phyloP scores from a whole-genome alignment of 2,797 vertebrate genomes.

The Cirrhinus mrigala region DNA sequence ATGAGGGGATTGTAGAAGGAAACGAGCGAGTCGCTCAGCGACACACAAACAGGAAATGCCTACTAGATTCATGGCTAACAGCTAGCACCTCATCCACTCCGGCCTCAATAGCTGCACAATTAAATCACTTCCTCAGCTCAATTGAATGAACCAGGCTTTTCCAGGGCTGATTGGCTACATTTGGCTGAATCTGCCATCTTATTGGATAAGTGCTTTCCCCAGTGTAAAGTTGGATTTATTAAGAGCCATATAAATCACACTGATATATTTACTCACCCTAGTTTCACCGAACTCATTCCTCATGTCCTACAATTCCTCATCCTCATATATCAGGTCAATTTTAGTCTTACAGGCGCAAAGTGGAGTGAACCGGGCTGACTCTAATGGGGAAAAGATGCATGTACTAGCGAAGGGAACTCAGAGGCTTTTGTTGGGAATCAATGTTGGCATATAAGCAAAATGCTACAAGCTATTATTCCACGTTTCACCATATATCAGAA shows the following conservation, averaged over 20 bases:
- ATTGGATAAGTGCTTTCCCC: conserved; percentile 33
- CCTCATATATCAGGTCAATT: conserved; percentile 32
- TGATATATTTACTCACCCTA: conserved; percentile 49
- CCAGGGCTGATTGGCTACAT: conserved; percentile 32
- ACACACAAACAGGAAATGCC: conserved; percentile 22
- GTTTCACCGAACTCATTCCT: conserved; percentile 30
- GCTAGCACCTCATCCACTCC: conserved; percentile 10
- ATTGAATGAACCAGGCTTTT: conserved; percentile 44
- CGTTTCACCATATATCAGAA: conserved; percentile 24
- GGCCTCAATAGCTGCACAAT: conserved; percentile 30
- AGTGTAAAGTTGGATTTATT: conserved; percentile 52
- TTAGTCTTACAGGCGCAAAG: neutral
- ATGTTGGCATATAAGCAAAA: neutral
- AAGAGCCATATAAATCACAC: conserved; percentile 40
- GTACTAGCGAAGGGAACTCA: neutral
- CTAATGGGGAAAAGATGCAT: conserved; percentile 14
- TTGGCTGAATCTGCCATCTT: conserved; percentile 40
- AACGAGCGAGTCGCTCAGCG: neutral
- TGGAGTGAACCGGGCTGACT: neutral
- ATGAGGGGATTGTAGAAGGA: neutral
- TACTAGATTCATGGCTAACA: neutral
- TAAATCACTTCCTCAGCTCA: conserved; percentile 35
- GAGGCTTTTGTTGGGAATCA: conserved; percentile 9
- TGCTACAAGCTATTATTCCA: conserved; percentile 31
- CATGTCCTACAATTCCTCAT: conserved; percentile 18